Evolutionary conservation across 2,797 vertebrate species (phyloP).

Genomic region (Micromesistius poutassou): DNA sequence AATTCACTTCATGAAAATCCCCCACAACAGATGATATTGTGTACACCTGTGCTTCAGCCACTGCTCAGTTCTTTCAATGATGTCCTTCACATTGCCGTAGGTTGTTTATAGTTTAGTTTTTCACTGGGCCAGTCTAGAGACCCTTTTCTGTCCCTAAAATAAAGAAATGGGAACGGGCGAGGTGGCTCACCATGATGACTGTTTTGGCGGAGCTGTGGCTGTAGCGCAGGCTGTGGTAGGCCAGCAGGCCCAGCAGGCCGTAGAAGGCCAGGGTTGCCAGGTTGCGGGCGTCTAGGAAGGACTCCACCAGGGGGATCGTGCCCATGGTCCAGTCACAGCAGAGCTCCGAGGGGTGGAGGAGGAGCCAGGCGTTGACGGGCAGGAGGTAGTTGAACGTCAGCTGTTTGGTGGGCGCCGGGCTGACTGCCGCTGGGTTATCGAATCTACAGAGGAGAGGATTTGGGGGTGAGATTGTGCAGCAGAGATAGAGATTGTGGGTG

Average conservation of each 20-base stretch:
- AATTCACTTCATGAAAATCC: too few relatives aligned
- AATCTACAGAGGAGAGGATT: slow-evolving; percentile 73
- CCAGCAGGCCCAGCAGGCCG: slow-evolving; percentile 77
- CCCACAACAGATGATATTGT: too few relatives aligned
- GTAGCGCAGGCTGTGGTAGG: slow-evolving; percentile 83
- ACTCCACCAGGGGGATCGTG: slow-evolving; percentile 94
- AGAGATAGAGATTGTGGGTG: background rate
- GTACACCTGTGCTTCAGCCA: too few relatives aligned
- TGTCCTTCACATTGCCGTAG: too few relatives aligned
- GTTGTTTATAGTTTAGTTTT: too few relatives aligned
- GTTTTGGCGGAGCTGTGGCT: slow-evolving; percentile 87
- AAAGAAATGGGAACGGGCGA: too few relatives aligned
- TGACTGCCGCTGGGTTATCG: slow-evolving; percentile 98
- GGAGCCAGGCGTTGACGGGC: slow-evolving; percentile 94
- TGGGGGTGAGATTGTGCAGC: too few relatives aligned
- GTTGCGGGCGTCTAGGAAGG: slow-evolving; percentile 85
- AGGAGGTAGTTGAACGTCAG: slow-evolving; percentile 98
- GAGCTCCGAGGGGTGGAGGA: slow-evolving; percentile 92
- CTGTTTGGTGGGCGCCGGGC: slow-evolving; percentile 86
- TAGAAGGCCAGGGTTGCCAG: slow-evolving; percentile 90
- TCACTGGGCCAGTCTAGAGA: too few relatives aligned
- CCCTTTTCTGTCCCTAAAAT: too few relatives aligned
- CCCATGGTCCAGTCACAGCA: slow-evolving; percentile 99
- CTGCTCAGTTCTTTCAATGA: too few relatives aligned
- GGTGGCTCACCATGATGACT: slow-evolving; percentile 87